phyloP scores from a whole-genome alignment of 2,797 vertebrate genomes.

The Sciurus carolinensis region DNA sequence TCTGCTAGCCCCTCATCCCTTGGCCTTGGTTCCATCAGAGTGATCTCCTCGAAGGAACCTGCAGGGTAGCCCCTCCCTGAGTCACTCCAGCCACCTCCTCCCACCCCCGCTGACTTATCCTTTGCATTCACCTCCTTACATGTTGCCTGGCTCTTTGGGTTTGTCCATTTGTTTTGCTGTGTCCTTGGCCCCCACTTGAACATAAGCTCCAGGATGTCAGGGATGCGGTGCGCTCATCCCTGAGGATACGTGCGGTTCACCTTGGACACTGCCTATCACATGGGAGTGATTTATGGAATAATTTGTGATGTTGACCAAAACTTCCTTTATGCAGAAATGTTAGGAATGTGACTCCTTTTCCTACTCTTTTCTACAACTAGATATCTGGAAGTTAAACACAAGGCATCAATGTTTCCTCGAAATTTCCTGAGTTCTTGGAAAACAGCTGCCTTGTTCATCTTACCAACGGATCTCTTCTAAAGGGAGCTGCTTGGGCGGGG shows the following conservation, averaged over 20 bases:
- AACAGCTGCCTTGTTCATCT: neutral
- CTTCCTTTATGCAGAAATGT: neutral
- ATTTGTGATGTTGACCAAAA: neutral
- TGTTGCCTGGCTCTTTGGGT: neutral
- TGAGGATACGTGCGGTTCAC: no score
- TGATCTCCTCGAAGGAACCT: neutral
- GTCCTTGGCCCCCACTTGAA: neutral
- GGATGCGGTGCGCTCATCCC: neutral
- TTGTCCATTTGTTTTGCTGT: neutral
- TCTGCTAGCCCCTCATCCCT: fast-evolving
- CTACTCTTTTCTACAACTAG: neutral
- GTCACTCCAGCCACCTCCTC: no score
- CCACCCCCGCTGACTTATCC: neutral
- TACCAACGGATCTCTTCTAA: neutral
- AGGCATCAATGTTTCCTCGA: neutral
- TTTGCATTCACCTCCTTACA: neutral
- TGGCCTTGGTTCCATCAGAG: neutral
- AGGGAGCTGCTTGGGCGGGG: neutral
- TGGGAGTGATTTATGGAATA: neutral
- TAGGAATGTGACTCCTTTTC: neutral
- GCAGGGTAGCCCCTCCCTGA: neutral
- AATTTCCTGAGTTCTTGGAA: neutral
- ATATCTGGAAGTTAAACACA: constrained; percentile 6
- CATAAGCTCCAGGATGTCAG: neutral
- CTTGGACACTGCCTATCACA: fast-evolving